These are phyloP conservation scores for Rostratula benghalensis DNA, from an alignment of 2,113 vertebrate genomes.

Conservation along the genomic window DNA sequence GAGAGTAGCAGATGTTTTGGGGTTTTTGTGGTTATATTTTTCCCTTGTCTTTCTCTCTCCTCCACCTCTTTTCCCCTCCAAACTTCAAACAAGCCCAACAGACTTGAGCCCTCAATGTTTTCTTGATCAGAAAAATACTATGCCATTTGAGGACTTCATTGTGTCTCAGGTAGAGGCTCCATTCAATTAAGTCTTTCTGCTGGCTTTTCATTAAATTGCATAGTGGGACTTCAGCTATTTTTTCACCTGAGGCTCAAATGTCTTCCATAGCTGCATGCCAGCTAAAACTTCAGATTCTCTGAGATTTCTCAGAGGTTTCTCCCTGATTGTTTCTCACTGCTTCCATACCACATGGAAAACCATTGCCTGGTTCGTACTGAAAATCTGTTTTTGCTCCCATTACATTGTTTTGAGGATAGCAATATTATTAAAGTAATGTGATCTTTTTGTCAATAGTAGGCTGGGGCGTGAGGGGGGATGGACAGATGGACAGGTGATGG, in stretches of 20 bases:
- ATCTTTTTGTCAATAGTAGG: not conserved
- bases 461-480: fast-evolving
- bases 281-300: not conserved
- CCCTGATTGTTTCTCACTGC: not conserved
- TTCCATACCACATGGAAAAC: not conserved
- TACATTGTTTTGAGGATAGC: not conserved
- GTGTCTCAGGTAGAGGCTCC: not conserved
- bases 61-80: not conserved
- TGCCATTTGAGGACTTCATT: not conserved
- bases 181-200: not conserved
- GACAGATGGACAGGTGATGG: not conserved
- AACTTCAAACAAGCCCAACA: not conserved
- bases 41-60: not conserved
- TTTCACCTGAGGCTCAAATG: not conserved
- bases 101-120: not conserved
- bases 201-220: not conserved
- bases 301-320: too few relatives aligned
- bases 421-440: not conserved
- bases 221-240: not conserved
- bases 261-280: not conserved
- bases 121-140: not conserved
- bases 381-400: not conserved
- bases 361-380: not conserved
- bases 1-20: not conserved
- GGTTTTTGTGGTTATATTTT: not conserved